Percentiles rank a stretch among this genome's conserved stretches.
Evolutionary conservation across 2,113 vertebrate species (phyloP).

Genomic region (Eonycteris spelaea): DNA sequence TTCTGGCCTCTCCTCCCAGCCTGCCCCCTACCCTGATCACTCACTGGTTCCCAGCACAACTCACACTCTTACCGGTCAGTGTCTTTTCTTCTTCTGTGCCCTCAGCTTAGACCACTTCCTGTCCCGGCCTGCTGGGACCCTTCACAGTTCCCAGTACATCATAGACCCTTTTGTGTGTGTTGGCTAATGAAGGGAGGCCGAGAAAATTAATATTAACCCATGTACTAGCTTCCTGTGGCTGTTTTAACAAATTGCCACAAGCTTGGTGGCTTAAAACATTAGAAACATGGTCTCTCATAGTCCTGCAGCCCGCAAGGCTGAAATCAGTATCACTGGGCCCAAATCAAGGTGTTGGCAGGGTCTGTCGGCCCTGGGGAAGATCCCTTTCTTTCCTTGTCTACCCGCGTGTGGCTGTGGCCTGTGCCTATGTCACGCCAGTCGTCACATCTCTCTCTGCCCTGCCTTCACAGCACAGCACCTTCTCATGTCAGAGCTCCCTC

Average conservation of each 20-base stretch:
- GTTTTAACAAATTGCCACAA: neutral
- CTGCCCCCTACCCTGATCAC: accelerated
- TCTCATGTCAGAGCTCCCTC: neutral
- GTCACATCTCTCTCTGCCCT: accelerated
- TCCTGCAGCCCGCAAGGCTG: neutral
- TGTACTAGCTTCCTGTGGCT: neutral
- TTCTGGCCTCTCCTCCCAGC: neutral
- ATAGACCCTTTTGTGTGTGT: neutral
- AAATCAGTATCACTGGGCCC: neutral
- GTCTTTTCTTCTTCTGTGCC: neutral
- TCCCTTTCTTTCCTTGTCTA: neutral
- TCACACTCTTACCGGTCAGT: neutral
- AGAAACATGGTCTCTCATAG: neutral
- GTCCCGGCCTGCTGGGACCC: neutral
- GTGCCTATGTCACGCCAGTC: accelerated
- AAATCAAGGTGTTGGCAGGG: neutral
- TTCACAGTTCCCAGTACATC: neutral
- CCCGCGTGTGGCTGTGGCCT: neutral
- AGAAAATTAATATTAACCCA: neutral
- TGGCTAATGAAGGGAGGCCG: neutral
- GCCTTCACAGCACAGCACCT: neutral
- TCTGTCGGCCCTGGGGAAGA: neutral
- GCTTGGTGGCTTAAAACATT: neutral
- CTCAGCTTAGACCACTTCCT: neutral
- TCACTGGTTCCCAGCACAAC: neutral